Conservation (phyloP, 2,888 invertebrate genomes). For the Melanostoma scalare region DNA sequence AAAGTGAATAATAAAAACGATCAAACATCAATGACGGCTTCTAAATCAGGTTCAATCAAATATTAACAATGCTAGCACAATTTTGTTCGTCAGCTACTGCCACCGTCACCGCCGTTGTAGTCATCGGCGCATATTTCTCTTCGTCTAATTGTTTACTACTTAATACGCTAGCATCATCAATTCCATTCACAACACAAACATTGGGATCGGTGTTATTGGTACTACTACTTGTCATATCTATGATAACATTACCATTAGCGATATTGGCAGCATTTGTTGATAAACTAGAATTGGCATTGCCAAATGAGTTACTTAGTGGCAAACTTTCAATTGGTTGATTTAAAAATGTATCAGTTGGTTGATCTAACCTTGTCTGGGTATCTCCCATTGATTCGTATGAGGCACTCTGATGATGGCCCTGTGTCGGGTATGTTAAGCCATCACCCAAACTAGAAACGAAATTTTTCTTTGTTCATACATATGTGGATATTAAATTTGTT, state of each 20-base stretch:
- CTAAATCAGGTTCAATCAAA: constrained; percentile 55
- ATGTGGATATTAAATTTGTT: constrained; percentile 40
- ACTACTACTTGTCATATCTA: constrained; percentile 73
- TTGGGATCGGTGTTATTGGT: constrained; percentile 53
- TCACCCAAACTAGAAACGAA: constrained; percentile 90
- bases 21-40: constrained; percentile 36
- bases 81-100: constrained; percentile 42
- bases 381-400: constrained; percentile 95
- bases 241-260: constrained; percentile 74
- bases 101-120: neutral
- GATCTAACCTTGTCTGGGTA: constrained; percentile 91
- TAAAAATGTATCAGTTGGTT: constrained; percentile 81
- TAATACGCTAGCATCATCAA: constrained; percentile 68
- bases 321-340: constrained; percentile 75
- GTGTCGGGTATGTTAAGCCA: constrained; percentile 93
- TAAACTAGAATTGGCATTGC: constrained; percentile 71
- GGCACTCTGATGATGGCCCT: constrained; percentile 87
- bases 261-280: constrained; percentile 68
- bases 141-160: constrained; percentile 46
- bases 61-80: constrained; percentile 69
- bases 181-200: constrained; percentile 65
- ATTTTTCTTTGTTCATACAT: constrained; percentile 65
- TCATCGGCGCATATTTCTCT: constrained; percentile 26
- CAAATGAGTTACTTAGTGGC: constrained; percentile 74
- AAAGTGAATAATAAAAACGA: constrained; percentile 41